These are phyloP conservation scores for Camponotus floridanus DNA, from an alignment of 1,140 invertebrate species.

Conservation along the genomic window DNA sequence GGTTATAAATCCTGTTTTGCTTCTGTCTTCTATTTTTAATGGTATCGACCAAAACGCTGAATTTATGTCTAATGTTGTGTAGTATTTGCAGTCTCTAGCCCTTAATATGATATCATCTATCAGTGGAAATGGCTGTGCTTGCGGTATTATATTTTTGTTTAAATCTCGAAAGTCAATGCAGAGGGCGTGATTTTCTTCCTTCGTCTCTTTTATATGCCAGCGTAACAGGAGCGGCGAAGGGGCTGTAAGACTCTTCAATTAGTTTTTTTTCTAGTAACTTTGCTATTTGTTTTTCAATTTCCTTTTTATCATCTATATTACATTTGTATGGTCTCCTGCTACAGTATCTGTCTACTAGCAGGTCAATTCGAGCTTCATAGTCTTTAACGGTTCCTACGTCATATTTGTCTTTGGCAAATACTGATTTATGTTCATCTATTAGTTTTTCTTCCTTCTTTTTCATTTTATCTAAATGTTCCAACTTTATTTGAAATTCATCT, in stretches of 20 bases:
- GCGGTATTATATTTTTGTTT: slow-evolving; percentile 27
- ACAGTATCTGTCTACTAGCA: slow-evolving; percentile 1
- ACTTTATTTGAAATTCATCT: background rate
- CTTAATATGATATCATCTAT: slow-evolving; percentile 71
- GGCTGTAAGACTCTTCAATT: slow-evolving; percentile 30
- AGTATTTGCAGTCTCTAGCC: too few relatives aligned
- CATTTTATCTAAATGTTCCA: background rate
- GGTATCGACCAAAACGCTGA: background rate
- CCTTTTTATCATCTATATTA: background rate
- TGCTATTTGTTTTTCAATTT: slow-evolving; percentile 6
- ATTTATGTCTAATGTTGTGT: slow-evolving; percentile 25
- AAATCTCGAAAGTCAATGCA: background rate
- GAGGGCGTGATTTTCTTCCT: slow-evolving; percentile 17
- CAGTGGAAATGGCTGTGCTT: slow-evolving; percentile 69
- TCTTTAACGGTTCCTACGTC: slow-evolving; percentile 16
- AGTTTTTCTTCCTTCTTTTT: background rate
- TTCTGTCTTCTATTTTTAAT: slow-evolving; percentile 2
- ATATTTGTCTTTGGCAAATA: slow-evolving; percentile 40
- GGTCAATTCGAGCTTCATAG: slow-evolving; percentile 7
- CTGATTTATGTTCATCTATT: background rate
- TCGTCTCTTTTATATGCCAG: slow-evolving; percentile 6
- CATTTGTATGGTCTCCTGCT: slow-evolving; percentile 35
- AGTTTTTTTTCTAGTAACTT: slow-evolving; percentile 10
- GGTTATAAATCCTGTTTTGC: background rate
- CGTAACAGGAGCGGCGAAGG: background rate